A percentile compares a stretch with the other conserved stretches of the same genome.
Evolutionary conservation across 2,888 invertebrate species (phyloP).

Genomic region (Ypsolopha scabrella): DNA sequence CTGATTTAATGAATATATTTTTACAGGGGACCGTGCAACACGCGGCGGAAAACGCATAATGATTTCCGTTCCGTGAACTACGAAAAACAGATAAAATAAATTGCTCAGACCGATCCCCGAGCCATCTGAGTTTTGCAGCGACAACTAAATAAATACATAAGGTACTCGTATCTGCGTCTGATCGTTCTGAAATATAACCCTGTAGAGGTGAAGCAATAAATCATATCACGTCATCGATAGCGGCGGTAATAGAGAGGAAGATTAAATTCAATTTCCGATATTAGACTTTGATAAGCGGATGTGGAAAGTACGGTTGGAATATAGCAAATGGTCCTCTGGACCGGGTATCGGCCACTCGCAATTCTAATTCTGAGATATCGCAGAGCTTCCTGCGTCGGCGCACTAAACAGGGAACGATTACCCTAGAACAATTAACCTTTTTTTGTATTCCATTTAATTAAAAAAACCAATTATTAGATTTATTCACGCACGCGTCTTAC

Average conservation of each 20-base stretch:
- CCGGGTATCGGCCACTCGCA: constrained; percentile 37
- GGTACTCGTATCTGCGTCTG: too few species aligned
- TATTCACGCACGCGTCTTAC: too few species aligned
- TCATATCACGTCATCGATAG: too few species aligned
- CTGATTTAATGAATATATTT: constrained; percentile 63
- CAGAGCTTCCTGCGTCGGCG: constrained; percentile 43
- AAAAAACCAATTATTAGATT: too few species aligned
- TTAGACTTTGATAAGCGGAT: constrained; percentile 22
- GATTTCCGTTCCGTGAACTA: constrained; percentile 54
- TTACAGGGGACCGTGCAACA: constrained; percentile 50
- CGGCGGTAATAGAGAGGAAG: too few species aligned
- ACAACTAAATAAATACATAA: too few species aligned
- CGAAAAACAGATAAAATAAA: constrained; percentile 57
- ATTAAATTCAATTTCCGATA: too few species aligned
- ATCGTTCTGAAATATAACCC: too few species aligned
- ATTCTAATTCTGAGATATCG: constrained; percentile 59
- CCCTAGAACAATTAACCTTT: too few species aligned
- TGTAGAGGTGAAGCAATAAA: too few species aligned
- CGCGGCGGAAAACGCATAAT: constrained; percentile 64
- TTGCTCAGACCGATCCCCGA: constrained; percentile 10
- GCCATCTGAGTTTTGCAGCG: not conserved
- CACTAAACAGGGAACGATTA: not conserved
- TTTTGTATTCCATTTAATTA: too few species aligned
- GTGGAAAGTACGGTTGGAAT: constrained; percentile 46
- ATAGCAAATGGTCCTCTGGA: constrained; percentile 23